phyloP scores from a whole-genome alignment of 2,888 invertebrate genomes.

The Pterobdella sp. region DNA sequence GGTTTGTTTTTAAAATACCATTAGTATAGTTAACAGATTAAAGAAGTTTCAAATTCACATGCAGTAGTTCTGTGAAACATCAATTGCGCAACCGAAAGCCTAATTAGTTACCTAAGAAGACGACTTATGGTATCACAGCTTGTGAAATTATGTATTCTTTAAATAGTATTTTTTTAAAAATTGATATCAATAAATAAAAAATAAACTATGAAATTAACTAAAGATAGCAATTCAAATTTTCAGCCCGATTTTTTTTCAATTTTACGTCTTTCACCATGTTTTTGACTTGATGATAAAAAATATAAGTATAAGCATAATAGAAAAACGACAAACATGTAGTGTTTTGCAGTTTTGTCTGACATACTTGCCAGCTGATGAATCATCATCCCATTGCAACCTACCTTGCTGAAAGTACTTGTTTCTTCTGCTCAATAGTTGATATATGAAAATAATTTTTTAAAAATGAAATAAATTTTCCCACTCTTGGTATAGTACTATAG shows the following conservation, averaged over 20 bases:
- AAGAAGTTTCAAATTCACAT: too few relatives aligned
- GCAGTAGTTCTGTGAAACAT: too few relatives aligned
- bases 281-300: slow-evolving; percentile 2
- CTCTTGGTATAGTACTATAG: background rate
- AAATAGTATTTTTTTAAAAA: too few relatives aligned
- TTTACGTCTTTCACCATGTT: too few relatives aligned
- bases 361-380: slow-evolving; percentile 23
- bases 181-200: background rate
- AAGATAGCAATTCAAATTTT: too few relatives aligned
- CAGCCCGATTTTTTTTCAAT: too few relatives aligned
- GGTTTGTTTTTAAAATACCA: too few relatives aligned
- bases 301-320: slow-evolving; percentile 3
- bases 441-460: background rate
- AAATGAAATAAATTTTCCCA: background rate
- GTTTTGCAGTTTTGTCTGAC: slow-evolving; percentile 24
- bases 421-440: slow-evolving; percentile 17
- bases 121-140: too few relatives aligned
- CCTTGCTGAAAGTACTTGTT: slow-evolving; percentile 25
- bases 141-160: too few relatives aligned
- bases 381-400: slow-evolving; percentile 27
- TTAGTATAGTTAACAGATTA: too few relatives aligned
- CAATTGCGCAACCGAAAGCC: background rate
- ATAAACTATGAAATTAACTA: too few relatives aligned
- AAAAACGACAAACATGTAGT: slow-evolving; percentile 22
- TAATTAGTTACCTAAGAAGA: background rate